Base-by-base conservation (phyloP, 2,113 vertebrate genomes). In the Phylloscopus trochiloides region DNA sequence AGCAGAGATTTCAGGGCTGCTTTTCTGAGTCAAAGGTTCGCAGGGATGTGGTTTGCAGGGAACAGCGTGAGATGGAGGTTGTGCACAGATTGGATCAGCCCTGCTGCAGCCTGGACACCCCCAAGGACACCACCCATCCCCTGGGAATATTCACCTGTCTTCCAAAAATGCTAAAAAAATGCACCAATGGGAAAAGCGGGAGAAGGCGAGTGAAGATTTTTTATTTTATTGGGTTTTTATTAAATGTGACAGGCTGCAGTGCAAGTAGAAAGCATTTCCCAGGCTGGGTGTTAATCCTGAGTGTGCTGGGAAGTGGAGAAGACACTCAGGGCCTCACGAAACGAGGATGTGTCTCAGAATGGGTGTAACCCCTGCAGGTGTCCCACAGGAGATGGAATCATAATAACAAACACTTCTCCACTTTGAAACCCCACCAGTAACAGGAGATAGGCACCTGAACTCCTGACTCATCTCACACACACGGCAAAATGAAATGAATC, bases 51-150 rank as follows among this genome's bases (percentile, higher is more conserved):
- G 38, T 21, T 48, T 55, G 45, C 28, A 71, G 40, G 31, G 25
- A 15, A 8, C 22, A 43, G 31, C 0, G 0, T 17, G 65, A 42
- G 74, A 18, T 0, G 3, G 36, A 36, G 45, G 2, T 32, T 78
- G 21, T 25, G 21, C 2, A 15, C 13, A 17, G 38, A 18, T 34
- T 43, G 38, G 47, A 54, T 55, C 79, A 47, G 10, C 18, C 19
- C 15, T 68, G 24, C n/a, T 76, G 9, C 62, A 83, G 24, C 50
- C 57, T 61, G 67, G 59, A 62, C 8, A 42, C 6, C 38, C 12
- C 18, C 1, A 1, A 65, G 40, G 55, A 57, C 65, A 57, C 14
- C 43, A 15, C 51, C n/a, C 40, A 55, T 8, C 31, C 38, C 52
- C 47, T 59, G 50, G 52, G 52, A 93, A 57, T 9, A 58, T 3